Base-by-base conservation (phyloP, 2,113 vertebrate genomes). In the Actinemys pallida region DNA sequence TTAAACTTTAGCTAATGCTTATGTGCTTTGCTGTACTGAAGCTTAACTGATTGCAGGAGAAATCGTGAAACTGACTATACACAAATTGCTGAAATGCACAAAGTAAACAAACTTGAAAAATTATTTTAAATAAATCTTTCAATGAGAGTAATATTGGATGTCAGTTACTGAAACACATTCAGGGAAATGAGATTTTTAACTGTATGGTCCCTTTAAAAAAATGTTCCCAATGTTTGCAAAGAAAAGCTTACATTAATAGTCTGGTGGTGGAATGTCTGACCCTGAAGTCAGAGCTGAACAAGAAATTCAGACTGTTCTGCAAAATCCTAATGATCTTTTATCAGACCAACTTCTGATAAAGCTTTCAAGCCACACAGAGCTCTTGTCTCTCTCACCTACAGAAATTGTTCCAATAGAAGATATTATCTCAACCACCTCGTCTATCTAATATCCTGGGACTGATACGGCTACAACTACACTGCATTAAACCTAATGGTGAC, bases 161-260 rank as follows among this genome's bases (percentile, higher is more conserved):
- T 72, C 65, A 72, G 65, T 39, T 22, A 39, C 17, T 72, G 39
- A 92, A 94, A 79, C 27, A 25, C n/a, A 88, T 91, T 86, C 53
- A 87, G 10, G 0, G 57, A 91, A 49, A 65, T 75, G 53, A 95
- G 81, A 92, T 93, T 88, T 93, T 76, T 87, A 95, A 95, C 53
- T 53, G 86, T 93, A 76, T 82, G 45, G 78, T 47, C 89, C 83
- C 50, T 92, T 95, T 69, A 57, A 95, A 95, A 89, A 78, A 14
- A 90, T 81, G 54, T 52, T 87, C 94, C 59, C 53, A 47, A 90
- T 19, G 83, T 45, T 53, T 83, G 65, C 80, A 97, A 96, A 97
- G 90, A 92, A 95, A 84, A 87, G 14, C 83, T 96, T 95, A 72
- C 89, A 89, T 91, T 95, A 93, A 95, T 87, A 62, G 95, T 89